phyloP scores from a whole-genome alignment of 1,140 invertebrate genomes.

The Saxidomus purpurata region DNA sequence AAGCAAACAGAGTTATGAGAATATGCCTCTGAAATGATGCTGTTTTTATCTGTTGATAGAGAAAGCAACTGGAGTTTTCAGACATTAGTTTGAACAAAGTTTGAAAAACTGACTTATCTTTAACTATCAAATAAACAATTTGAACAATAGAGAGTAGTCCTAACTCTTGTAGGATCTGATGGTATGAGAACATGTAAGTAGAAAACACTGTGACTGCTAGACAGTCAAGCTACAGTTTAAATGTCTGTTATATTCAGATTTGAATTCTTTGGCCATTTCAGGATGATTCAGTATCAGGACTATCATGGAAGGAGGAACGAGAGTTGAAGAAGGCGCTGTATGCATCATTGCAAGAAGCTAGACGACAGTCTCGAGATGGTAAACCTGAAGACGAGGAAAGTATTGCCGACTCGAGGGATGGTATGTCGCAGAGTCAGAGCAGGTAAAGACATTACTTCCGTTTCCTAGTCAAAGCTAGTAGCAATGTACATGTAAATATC shows the following conservation, averaged over 20 bases:
- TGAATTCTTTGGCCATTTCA: background rate
- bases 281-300: constrained; percentile 75
- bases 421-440: constrained; percentile 42
- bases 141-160: no score
- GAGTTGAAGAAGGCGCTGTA: constrained; percentile 86
- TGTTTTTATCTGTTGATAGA: no score
- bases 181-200: no score
- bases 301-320: constrained; percentile 86
- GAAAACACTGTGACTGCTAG: no score
- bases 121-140: no score
- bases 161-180: no score
- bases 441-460: constrained; percentile 9
- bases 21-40: no score
- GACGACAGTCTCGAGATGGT: constrained; percentile 51
- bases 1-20: no score
- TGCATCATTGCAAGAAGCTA: constrained; percentile 85
- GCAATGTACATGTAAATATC: background rate
- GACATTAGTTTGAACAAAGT: no score
- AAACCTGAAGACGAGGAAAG: constrained; percentile 19
- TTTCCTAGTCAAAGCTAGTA: background rate
- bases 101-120: no score
- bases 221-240: no score
- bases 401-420: constrained; percentile 5
- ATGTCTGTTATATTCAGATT: no score
- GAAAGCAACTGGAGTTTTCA: background rate